Evolutionary conservation across 2,888 invertebrate genomes (phyloP).

Genomic region (Arge pagana): DNA sequence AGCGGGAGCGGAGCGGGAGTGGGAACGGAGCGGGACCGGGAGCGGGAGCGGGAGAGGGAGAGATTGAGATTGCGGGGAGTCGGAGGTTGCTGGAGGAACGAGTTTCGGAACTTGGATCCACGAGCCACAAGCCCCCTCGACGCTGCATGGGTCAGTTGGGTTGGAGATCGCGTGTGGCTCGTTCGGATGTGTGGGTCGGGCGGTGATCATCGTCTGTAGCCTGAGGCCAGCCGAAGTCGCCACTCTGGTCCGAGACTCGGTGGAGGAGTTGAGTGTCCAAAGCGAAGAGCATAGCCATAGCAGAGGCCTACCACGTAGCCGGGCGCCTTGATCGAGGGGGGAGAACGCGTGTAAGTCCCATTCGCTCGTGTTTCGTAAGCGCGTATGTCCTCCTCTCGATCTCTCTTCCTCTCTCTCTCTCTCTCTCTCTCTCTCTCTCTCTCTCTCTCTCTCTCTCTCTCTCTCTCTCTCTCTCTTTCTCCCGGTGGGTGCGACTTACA

Average conservation of each 20-base stretch:
- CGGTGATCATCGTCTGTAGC: conserved; percentile 40
- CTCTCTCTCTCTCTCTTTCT: too few relatives aligned
- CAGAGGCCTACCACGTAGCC: conserved; percentile 26
- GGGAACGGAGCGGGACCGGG: too few relatives aligned
- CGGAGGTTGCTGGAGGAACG: too few relatives aligned
- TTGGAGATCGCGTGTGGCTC: conserved; percentile 29
- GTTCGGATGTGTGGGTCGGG: conserved; percentile 37
- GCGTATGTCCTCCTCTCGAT: neutral
- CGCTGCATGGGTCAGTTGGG: conserved; percentile 42
- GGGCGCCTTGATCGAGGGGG: too few relatives aligned
- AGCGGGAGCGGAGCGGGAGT: too few relatives aligned
- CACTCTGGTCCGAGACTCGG: conserved; percentile 18
- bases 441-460: too few relatives aligned
- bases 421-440: too few relatives aligned
- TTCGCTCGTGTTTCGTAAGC: neutral
- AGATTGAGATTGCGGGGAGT: too few relatives aligned
- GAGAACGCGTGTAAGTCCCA: conserved; percentile 4
- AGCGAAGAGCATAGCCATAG: conserved; percentile 30
- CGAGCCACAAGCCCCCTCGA: conserved; percentile 23
- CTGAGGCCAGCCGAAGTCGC: conserved; percentile 34
- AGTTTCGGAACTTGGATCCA: neutral
- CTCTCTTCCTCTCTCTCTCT: neutral
- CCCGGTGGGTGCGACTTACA: conserved; percentile 15
- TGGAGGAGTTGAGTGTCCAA: conserved; percentile 24
- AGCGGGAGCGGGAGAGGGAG: too few relatives aligned